Evolutionary conservation across 2,797 vertebrate genomes (phyloP), one percentile per base, ranked within the genome.

Genomic region (Xiphorhynchus erythropygius): DNA sequence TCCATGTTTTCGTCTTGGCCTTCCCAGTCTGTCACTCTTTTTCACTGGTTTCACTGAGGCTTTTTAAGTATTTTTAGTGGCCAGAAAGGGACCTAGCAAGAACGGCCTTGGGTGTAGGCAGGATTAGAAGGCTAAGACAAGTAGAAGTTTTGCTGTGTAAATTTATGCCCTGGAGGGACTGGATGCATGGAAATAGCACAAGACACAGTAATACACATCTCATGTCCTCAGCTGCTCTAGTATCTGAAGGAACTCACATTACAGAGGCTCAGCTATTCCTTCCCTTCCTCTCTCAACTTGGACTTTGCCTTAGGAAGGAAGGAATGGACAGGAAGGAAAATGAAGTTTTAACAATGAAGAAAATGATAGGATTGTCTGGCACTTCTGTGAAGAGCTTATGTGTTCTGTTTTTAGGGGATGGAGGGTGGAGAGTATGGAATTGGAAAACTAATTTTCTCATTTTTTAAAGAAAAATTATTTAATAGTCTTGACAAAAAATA

Each of bases 241-340:
- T 2, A 3, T 78, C 50, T 63, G 50, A 62, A 76, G 19, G 13
- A 18, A 55, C 9, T 37, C 42, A 3, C 6, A 5, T 47, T 52
- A 44, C 14, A 44, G 24, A 67, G 8, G 6, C 7, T 63, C 2
- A 53, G 25, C 30, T 64, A 27, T 42, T 65, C 12, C 18, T 78
- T 73, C 21, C 5, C 7, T 63, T 90, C 8, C 12, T 11, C 4
- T 52, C 0, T 0, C 33, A 44, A 39, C 5, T 3, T 52, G 11
- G 4, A 21, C 18, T 84, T 67, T 57, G 5, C 3, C 23, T 37
- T n/a, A 77, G 11, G 7, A 37, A n/a, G 19, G 14, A 52, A 76
- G 16, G 5, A 93, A 79, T 56, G 9, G 3, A 18, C 13, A 37
- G 33, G 24, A 52, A 87, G 16, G 6, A 84, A 80, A 87, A 82